Base-by-base conservation (phyloP, 1,140 invertebrate genomes). In the Drosophila ambigua region DNA sequence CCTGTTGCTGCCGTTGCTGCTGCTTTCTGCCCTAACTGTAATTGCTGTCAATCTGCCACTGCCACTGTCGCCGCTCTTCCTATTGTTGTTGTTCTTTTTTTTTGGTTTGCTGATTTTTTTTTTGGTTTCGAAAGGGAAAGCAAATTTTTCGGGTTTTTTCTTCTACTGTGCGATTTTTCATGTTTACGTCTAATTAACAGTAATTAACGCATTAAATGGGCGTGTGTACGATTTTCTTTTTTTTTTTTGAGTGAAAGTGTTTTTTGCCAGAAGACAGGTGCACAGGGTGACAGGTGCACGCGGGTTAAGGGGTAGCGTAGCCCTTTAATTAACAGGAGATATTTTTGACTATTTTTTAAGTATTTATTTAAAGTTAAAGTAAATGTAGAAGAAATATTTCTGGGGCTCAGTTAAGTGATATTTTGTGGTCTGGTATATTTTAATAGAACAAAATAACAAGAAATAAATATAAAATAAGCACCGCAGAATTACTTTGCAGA, bases 131-230 rank as follows among this genome's bases (percentile, higher is more conserved):
- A 82, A 85, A 85, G 82, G 69, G 82, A 85, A 88, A 82, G 78
- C 82, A 20, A 68, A 13, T 7, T 61, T 68, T 69, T 67, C 7
- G 59, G 55, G 20, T 39, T 52, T 58, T 61, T 58, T 50, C 61
- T 44, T 43, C 31, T 35, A 4, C 11, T 59, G 46, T 73, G 69
- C 26, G 41, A 69, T 58, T 58, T 69, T 72, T 77, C 66, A 72
- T 82, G 75, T 88, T 87, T 87, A 78, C 52, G 69, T 78, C 82
- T 85, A 85, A 85, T 85, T 85, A 87, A 75, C 74, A 61, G 82
- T 85, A 87, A 87, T 85, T 85, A 87, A 85, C 82, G 82, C 82
- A 85, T 87, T 87, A 72, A 77, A 71, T 51, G 65, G 82, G 77
- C 62, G 78, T 68, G 45, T 66, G 55, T 67, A 23, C 31, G 55